Evolutionary conservation across 2,797 vertebrate species (phyloP).

Genomic region (Serranus cabrilla): DNA sequence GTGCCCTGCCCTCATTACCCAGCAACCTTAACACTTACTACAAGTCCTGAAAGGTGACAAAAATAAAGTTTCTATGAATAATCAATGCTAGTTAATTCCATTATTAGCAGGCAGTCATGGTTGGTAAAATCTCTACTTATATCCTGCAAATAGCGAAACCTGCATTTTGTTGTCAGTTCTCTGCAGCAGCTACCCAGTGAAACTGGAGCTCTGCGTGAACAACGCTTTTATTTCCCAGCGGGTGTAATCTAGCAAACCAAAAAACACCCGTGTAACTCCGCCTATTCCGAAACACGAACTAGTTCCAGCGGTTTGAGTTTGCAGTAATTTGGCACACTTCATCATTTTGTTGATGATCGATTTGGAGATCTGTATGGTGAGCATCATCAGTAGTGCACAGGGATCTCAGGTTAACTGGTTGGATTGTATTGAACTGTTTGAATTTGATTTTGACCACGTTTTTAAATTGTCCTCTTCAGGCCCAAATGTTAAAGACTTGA

Average conservation of each 20-base stretch:
- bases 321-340: background rate
- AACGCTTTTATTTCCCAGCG: constrained; percentile 25
- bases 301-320: background rate
- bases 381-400: background rate
- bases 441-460: background rate
- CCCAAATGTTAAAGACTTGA: background rate
- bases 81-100: background rate
- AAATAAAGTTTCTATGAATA: accelerated
- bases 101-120: background rate
- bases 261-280: constrained; percentile 59
- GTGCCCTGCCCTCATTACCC: background rate
- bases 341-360: background rate
- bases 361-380: constrained; percentile 50
- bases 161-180: background rate
- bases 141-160: background rate
- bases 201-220: background rate
- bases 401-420: background rate
- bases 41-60: background rate
- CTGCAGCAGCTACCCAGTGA: background rate
- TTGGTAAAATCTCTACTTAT: background rate
- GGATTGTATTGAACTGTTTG: background rate
- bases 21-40: background rate
- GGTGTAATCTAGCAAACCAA: constrained; percentile 62
- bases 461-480: background rate
- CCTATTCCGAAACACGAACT: constrained; percentile 13